Evolutionary conservation across 2,113 vertebrate genomes (phyloP), one percentile per base, ranked within the genome.

Genomic region (Rhadina sibilatrix): DNA sequence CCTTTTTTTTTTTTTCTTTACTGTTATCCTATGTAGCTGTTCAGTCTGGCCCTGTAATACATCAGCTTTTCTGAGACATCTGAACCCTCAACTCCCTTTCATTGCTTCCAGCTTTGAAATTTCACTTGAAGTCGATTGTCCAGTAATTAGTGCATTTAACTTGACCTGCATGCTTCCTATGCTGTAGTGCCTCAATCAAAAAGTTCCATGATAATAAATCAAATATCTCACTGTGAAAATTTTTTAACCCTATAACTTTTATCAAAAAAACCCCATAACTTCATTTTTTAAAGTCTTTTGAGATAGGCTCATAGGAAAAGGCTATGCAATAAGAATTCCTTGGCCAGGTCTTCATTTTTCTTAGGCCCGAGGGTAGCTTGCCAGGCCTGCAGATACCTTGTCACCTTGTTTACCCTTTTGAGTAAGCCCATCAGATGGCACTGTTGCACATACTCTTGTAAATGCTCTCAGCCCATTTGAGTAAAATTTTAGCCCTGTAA

Each of bases 361-460:
- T 33, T 15, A 47, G 42, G 54, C 50, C 13, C 2, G 4, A 49
- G 11, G 24, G 33, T 25, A 72, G 25, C 30, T 80, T 69, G 37
- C 16, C 38, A 35, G 42, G 40, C 30, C 50, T 50, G 17, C 53
- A 59, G 56, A 33, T 10, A 27, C 25, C 40, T 54, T 0, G 0
- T 90, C 71, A 78, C 64, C 79, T 88, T 56, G 83, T 93, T 90
- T 89, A 77, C 60, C 71, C 89, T 95, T 86, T 96, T 68, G 80
- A 89, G 49, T 19, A 59, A 92, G 90, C 76, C 95, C 96, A 94
- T 96, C 72, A 96, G 96, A 87, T 96, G 96, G 96, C 96, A 92
- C 93, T 94, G 93, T 96, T 96, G 90, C 30, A 92, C 64, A 47
- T 5, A 24, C n/a, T 64, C 93, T 81, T 86, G 19, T 42, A 89